Percentiles rank a stretch among this genome's conserved stretches.
These are phyloP conservation scores for Centrocercus urophasianus DNA, from an alignment of 2,113 vertebrate genomes.

Conservation along the genomic window DNA sequence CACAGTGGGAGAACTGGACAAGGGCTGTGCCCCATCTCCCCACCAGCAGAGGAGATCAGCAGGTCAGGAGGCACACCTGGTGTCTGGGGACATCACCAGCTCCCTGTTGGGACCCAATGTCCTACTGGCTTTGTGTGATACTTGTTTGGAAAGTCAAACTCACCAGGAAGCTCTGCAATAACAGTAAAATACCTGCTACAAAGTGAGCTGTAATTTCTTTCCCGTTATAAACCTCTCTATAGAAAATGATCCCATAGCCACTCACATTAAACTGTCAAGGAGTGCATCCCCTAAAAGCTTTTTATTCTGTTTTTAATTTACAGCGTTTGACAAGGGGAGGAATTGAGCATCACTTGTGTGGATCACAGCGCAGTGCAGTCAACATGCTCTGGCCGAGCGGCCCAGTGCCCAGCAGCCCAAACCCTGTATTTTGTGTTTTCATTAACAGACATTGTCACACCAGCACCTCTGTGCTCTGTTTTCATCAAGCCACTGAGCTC, in stretches of 20 bases:
- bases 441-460: constrained; percentile 33
- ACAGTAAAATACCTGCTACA: constrained; percentile 5
- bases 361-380: neutral
- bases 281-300: constrained; percentile 59
- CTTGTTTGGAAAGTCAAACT: accelerated
- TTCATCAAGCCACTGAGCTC: neutral
- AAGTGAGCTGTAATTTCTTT: constrained; percentile 25
- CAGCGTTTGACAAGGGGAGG: neutral
- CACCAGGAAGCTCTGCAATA: neutral
- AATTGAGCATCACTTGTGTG: neutral
- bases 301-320: constrained; percentile 64
- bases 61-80: neutral
- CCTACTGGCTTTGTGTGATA: accelerated
- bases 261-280: constrained; percentile 56
- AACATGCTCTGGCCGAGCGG: neutral
- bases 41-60: neutral
- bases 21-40: neutral
- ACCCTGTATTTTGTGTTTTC: neutral
- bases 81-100: neutral
- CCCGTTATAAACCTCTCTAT: constrained; percentile 11
- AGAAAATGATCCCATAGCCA: constrained; percentile 45
- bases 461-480: neutral
- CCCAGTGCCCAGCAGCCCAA: neutral
- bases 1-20: neutral
- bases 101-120: neutral